Evolutionary conservation across 2,113 vertebrate genomes (phyloP), one percentile per base, ranked within the genome.

Genomic region (Neomonachus schauinslandi): DNA sequence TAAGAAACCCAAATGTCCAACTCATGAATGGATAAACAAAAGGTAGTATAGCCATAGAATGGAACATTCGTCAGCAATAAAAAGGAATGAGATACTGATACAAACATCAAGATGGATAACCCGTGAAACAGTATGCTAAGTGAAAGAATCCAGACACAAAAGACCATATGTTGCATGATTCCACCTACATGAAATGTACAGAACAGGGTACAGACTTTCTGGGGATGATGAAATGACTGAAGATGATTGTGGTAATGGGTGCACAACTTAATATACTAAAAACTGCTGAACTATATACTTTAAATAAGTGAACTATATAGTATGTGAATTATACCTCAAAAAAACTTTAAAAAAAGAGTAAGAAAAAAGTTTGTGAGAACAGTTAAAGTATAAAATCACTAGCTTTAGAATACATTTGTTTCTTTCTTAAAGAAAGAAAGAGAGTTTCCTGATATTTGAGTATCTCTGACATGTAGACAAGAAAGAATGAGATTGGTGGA

Each of bases 381-480:
- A 18, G 1, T 53, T 79, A 31, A 85, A 95, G 36, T 72, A 90
- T 88, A 94, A 91, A 94, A 39, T 77, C 89, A 90, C 42, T 57
- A 22, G 46, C 77, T 91, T 94, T 51, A 92, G n/a, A 95, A 95
- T 21, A 55, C 12, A 51, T 72, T 53, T 7, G 22, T 59, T 61
- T 53, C 36, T 77, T 88, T 84, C 76, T 42, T 24, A 53, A 59
- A 46, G 49, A 65, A 89, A 42, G 55, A 3, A 74, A 42, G 22
- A 22, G 42, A 82, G 21, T 57, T 92, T 91, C 82, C 63, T 92
- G 36, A 39, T 92, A 77, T 85, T 11, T 92, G 36, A 95, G 33
- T 82, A 97, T 57, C 63, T 92, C 46, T 92, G 61, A 94, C 24
- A 95, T 19, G 69, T 55, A 39, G 49, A 92, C 24, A 96, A 96